phyloP scores from a whole-genome alignment of 2,797 vertebrate species.

The Macroramphosus scolopax region DNA sequence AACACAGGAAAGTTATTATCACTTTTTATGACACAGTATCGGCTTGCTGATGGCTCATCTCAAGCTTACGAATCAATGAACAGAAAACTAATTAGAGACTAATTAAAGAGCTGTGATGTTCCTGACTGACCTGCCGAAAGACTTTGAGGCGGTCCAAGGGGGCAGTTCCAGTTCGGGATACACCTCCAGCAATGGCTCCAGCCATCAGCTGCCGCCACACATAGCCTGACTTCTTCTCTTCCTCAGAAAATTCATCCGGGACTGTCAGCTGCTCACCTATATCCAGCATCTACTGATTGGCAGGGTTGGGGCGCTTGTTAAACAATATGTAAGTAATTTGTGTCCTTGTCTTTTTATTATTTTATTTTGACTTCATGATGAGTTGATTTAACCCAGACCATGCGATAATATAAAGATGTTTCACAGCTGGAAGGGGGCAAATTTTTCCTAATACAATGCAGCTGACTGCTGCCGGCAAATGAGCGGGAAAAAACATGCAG shows the following conservation, averaged over 20 bases:
- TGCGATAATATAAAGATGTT: too few species aligned
- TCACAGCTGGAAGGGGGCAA: too few species aligned
- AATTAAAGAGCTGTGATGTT: too few species aligned
- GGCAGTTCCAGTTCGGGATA: constrained; percentile 91
- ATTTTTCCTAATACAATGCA: too few species aligned
- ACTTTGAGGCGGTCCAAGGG: constrained; percentile 95
- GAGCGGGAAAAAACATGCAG: too few species aligned
- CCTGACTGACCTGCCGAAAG: constrained; percentile 87
- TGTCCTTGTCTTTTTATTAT: too few species aligned
- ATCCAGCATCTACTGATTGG: constrained; percentile 92
- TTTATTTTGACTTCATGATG: too few species aligned
- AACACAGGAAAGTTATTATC: constrained; percentile 3
- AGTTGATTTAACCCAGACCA: too few species aligned
- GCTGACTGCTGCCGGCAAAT: too few species aligned
- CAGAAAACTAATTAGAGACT: too few species aligned
- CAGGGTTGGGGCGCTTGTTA: too few species aligned
- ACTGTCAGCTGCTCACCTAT: constrained; percentile 92
- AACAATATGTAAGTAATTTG: too few species aligned
- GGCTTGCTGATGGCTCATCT: background rate
- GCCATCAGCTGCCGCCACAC: constrained; percentile 94
- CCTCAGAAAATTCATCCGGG: constrained; percentile 94
- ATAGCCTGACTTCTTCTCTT: constrained; percentile 89
- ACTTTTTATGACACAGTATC: background rate
- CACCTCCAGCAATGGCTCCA: constrained; percentile 88
- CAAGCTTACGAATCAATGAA: background rate